Evolutionary conservation across 1,140 invertebrate genomes (phyloP).

Genomic region (Apocrypta bakeri): DNA sequence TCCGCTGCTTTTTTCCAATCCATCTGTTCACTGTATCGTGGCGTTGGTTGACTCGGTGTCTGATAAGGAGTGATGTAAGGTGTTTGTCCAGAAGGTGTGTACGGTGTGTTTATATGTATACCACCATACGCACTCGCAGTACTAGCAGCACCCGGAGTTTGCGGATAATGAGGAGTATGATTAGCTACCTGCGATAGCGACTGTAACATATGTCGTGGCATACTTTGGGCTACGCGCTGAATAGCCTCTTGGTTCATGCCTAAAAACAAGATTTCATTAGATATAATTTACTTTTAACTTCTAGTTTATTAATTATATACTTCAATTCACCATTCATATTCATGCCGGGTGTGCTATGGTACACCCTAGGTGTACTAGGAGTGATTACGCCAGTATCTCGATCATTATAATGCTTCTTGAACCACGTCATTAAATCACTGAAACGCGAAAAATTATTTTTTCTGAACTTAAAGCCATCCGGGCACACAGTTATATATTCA

Average conservation of each 20-base stretch:
- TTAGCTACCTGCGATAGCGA: constrained; percentile 81
- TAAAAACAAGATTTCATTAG: constrained; percentile 56
- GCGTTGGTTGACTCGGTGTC: constrained; percentile 80
- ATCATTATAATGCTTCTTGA: constrained; percentile 97
- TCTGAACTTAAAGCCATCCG: constrained; percentile 94
- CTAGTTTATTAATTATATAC: not conserved
- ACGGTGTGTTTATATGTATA: constrained; percentile 76
- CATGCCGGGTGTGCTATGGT: constrained; percentile 80
- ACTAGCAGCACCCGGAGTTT: constrained; percentile 76
- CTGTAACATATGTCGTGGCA: constrained; percentile 84
- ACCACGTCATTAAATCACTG: constrained; percentile 92
- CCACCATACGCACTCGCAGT: constrained; percentile 67
- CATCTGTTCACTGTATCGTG: constrained; percentile 73
- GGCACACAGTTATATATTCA: constrained; percentile 93
- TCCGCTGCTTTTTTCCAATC: constrained; percentile 92
- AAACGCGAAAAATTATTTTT: constrained; percentile 91
- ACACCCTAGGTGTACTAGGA: constrained; percentile 82
- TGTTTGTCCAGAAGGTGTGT: constrained; percentile 92
- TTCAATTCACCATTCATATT: constrained; percentile 52
- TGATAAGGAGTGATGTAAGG: constrained; percentile 93
- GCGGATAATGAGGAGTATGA: constrained; percentile 82
- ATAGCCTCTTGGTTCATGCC: constrained; percentile 82
- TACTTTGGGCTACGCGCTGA: constrained; percentile 82
- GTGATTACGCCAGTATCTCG: constrained; percentile 85
- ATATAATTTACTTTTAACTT: not conserved